Evolutionary conservation across 1,140 invertebrate species (phyloP), one percentile per base, ranked within the genome.

Genomic region (Trachymyrmex septentrionalis): DNA sequence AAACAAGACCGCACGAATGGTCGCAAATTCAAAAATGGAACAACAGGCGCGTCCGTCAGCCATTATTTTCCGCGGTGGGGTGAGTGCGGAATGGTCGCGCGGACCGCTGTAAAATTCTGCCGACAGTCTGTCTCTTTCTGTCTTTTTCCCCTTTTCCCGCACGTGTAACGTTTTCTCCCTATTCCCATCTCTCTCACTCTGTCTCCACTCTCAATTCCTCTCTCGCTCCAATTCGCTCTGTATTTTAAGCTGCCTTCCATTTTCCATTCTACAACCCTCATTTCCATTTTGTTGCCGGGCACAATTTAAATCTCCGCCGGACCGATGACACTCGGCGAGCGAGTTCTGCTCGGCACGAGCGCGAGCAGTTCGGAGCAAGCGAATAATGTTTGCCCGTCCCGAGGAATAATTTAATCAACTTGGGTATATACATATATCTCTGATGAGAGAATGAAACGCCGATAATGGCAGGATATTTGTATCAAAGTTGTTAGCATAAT

Each of bases 21-120:
- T 82, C 76, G 88, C 80, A 44, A 86, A 90, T 87, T 91, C 90
- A 92, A 92, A 92, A 92, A 92, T 92, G 91, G 87, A 91, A 92
- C 91, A 92, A 92, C 91, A 87, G 86, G 72, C 84, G 80, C 88
- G 87, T 92, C 86, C 91, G 91, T 55, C 86, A 71, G 80, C 89
- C 88, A 91, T 92, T 92, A 92, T 92, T 91, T 87, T 85, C 78
- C 55, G 48, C 85, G 86, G 64, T 50, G 88, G 89, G 86, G 71
- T 86, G 89, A 87, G 86, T 78, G 69, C 86, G 88, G 87, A 63
- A 75, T 75, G 55, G 69, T 75, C 76, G 76, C 82, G 63, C 72
- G 76, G 57, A 63, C 53, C 59, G 73, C 55, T 77, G 57, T 86
- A 90, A 64, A 69, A 87, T 75, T 61, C 71, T 19, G 30, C 80